Evolutionary conservation across 2,888 invertebrate genomes (phyloP).

Genomic region (Cryptops parisi): DNA sequence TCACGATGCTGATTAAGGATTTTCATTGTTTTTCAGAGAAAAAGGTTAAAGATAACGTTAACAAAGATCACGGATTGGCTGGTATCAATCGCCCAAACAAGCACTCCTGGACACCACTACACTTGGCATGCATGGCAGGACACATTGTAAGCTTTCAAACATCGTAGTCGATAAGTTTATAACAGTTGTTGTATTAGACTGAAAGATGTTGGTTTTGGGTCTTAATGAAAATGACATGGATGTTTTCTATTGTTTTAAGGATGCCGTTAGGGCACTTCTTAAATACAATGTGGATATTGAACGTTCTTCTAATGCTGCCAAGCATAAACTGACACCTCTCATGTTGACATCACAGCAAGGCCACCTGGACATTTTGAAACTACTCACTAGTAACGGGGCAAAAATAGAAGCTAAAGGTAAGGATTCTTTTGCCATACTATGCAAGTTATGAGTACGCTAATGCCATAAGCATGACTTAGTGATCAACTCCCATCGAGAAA

Average conservation of each 20-base stretch:
- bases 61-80: slow-evolving; percentile 29
- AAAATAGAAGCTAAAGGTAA: slow-evolving; percentile 33
- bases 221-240: neutral
- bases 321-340: slow-evolving; percentile 33
- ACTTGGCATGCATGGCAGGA: slow-evolving; percentile 31
- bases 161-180: too few relatives aligned
- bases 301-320: slow-evolving; percentile 30
- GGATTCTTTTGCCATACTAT: too few relatives aligned
- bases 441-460: too few relatives aligned
- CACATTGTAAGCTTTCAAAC: slow-evolving; percentile 28
- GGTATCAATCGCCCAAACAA: slow-evolving; percentile 31
- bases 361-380: slow-evolving; percentile 31
- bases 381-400: slow-evolving; percentile 33
- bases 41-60: slow-evolving; percentile 16
- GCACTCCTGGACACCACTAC: slow-evolving; percentile 31
- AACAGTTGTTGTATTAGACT: too few relatives aligned
- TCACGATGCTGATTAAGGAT: too few relatives aligned
- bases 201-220: neutral
- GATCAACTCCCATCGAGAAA: too few relatives aligned
- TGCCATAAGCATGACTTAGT: too few relatives aligned
- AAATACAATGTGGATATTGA: slow-evolving; percentile 32
- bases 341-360: slow-evolving; percentile 36
- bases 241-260: slow-evolving; percentile 24
- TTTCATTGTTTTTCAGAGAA: slow-evolving; percentile 20
- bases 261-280: slow-evolving; percentile 30